phyloP scores from a whole-genome alignment of 2,888 invertebrate genomes.

The Julus scandinavius region DNA sequence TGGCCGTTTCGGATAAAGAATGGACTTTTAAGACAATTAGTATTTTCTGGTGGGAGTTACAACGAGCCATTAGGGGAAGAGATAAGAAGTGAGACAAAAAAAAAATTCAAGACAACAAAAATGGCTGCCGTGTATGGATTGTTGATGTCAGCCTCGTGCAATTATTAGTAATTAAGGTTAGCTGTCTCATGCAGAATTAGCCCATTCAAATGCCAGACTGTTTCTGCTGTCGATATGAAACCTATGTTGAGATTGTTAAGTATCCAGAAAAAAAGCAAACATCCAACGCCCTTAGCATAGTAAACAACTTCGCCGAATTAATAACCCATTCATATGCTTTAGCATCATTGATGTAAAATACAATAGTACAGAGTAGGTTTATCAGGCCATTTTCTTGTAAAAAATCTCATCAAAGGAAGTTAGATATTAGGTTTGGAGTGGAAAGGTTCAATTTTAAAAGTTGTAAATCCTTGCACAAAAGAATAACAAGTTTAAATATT shows the following conservation, averaged over 20 bases:
- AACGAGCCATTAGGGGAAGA: conserved; percentile 13
- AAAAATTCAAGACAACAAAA: not conserved
- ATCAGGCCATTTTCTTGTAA: too few relatives aligned
- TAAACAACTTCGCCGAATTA: not conserved
- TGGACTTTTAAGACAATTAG: conserved; percentile 46
- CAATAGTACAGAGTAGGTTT: too few relatives aligned
- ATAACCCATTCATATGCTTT: not conserved
- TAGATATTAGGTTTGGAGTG: too few relatives aligned
- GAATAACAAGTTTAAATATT: too few relatives aligned
- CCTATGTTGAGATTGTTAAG: not conserved
- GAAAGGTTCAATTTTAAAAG: too few relatives aligned
- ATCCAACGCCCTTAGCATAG: not conserved
- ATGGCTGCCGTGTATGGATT: conserved; percentile 19
- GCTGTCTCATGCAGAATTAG: not conserved
- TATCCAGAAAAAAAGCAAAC: not conserved
- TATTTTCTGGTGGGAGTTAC: conserved; percentile 20
- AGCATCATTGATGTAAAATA: not conserved
- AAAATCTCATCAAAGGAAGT: too few relatives aligned
- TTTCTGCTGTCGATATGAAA: not conserved
- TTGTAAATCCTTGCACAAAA: too few relatives aligned
- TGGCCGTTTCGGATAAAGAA: conserved; percentile 42
- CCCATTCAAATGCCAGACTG: not conserved
- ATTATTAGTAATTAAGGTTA: not conserved
- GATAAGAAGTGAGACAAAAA: not conserved
- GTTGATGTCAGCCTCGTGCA: not conserved